These are phyloP conservation scores for Drosophila mayaguana DNA, from an alignment of 2,888 invertebrate species.

Conservation along the genomic window DNA sequence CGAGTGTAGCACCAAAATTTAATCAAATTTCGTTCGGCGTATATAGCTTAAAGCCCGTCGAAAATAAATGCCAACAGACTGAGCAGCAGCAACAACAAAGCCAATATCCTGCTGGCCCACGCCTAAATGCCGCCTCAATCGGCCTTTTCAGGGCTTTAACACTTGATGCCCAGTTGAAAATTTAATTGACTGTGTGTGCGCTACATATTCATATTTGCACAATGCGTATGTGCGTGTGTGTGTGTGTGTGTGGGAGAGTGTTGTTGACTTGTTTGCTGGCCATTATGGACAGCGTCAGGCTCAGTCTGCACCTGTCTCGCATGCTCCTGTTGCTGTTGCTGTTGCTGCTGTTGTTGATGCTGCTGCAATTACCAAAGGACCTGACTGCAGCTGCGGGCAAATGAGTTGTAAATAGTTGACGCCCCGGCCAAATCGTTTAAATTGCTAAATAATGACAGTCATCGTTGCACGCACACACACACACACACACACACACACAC, in stretches of 20 bases:
- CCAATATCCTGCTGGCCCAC: not conserved
- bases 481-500: not conserved
- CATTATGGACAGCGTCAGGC: constrained; percentile 50
- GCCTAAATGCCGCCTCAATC: not conserved
- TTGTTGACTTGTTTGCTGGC: constrained; percentile 55
- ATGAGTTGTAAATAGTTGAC: constrained; percentile 69
- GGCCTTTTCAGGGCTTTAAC: constrained; percentile 62
- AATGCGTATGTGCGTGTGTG: constrained; percentile 19
- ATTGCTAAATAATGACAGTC: constrained; percentile 73
- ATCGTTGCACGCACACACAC: constrained; percentile 34
- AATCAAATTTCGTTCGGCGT: constrained; percentile 65
- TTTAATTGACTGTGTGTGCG: constrained; percentile 77
- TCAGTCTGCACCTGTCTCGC: constrained; percentile 15
- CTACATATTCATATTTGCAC: constrained; percentile 24
- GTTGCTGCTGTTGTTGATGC: constrained; percentile 34
- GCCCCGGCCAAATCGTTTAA: constrained; percentile 70
- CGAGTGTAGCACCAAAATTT: constrained; percentile 60
- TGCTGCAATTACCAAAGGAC: constrained; percentile 56
- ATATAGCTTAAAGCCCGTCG: constrained; percentile 45
- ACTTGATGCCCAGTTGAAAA: constrained; percentile 67
- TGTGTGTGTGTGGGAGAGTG: constrained; percentile 25
- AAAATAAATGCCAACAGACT: constrained; percentile 50
- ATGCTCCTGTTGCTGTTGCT: not conserved
- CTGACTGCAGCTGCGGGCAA: constrained; percentile 49
- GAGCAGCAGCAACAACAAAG: constrained; percentile 4